Base-by-base conservation (phyloP, 2,888 invertebrate species). In the Oxytorus armatus region DNA sequence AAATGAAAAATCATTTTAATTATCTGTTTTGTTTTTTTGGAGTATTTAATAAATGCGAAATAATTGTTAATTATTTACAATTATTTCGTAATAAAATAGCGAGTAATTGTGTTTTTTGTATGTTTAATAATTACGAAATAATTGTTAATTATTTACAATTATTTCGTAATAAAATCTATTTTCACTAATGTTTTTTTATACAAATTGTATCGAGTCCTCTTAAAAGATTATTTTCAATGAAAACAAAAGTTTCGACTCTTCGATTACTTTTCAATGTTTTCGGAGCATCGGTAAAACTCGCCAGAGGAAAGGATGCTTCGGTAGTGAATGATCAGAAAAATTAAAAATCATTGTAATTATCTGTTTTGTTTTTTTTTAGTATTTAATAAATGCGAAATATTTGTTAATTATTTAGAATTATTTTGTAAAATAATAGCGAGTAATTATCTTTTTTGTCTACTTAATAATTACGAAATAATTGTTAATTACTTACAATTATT, bases 231-330 rank as follows among this genome's bases (percentile, higher is more conserved):
- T 53, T 42, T 29, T 1, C 3, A 11, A 18, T 14, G 14, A 23
- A 42, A 53, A 69, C 68, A 68, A 76, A 76, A 79, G 65, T 69
- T 79, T 75, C 53, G 47, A 61, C 57, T 76, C 59, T 72, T 79
- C 70, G 70, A 79, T 79, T 53, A 70, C 63, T 42, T 79, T 66
- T 70, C 42, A 70, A 51, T 79, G 53, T 42, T 57, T 47, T n/a
- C 16, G 63, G 33, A 42, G 39, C 55, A 78, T 78, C 73, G 73
- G 63, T 1, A 18, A 61, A 78, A 73, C 49, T 55, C 16, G 29
- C 11, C 11, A 23, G 14, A 36, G 47, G 36, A 44, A 44, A 3
- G 21, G 21, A 51, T 33, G 14, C 51, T 16, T n/a, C n/a, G n/a
- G 14, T 33, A 25, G 49, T 49, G 59, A 16, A 55, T 18, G 57